Conservation (phyloP, 2,888 invertebrate species). For the Homarus gammarus region DNA sequence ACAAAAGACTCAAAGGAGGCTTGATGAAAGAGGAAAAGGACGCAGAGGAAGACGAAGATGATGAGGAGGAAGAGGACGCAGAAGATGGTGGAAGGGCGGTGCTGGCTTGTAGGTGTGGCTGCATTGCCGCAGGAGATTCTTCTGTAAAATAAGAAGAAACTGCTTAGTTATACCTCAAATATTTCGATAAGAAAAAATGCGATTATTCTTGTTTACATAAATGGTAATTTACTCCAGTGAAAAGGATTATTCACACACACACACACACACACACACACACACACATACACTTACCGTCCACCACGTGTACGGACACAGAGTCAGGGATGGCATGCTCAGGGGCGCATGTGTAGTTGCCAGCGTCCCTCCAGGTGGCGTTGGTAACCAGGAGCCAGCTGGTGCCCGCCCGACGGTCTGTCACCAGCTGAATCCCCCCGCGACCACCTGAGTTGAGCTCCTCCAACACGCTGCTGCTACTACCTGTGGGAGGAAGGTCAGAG, state of each 20-base stretch:
- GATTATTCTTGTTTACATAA: not conserved
- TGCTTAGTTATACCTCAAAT: no score
- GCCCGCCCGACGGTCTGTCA: slow-evolving; percentile 35
- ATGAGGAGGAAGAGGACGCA: slow-evolving; percentile 3
- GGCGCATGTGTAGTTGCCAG: slow-evolving; percentile 65
- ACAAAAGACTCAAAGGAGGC: not conserved
- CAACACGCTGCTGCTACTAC: not conserved
- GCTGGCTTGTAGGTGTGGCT: slow-evolving; percentile 44
- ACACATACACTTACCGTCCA: slow-evolving; percentile 40
- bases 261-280: not conserved
- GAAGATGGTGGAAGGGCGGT: not conserved
- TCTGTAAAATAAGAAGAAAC: slow-evolving; percentile 25
- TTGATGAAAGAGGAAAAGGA: not conserved
- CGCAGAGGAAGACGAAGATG: slow-evolving; percentile 1
- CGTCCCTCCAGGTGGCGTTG: slow-evolving; percentile 61
- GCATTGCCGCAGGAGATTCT: slow-evolving; percentile 64
- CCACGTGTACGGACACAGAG: slow-evolving; percentile 37
- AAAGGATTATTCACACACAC: no score
- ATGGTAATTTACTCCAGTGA: no score
- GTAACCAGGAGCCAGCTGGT: slow-evolving; percentile 69
- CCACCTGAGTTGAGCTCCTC: not conserved
- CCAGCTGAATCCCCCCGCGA: slow-evolving; percentile 18
- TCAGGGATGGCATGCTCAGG: slow-evolving; percentile 51
- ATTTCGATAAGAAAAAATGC: no score
- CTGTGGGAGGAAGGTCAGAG: not conserved